Evolutionary conservation across 1,140 invertebrate species (phyloP), one percentile per base, ranked within the genome.

Genomic region (Bombus balteatus): DNA sequence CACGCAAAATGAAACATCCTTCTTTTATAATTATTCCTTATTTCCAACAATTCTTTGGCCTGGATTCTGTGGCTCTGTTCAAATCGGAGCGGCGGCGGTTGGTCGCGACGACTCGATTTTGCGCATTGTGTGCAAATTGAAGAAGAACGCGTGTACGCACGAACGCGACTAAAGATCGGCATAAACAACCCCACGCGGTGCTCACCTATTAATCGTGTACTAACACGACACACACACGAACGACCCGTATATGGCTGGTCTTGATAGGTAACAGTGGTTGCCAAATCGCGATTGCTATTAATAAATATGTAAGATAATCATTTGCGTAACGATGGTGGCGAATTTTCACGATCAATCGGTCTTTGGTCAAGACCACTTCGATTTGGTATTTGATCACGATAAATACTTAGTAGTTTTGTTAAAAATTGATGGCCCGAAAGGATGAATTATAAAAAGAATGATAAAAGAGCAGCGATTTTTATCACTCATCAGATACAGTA

Each of bases 241-340:
- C 90, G 81, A 72, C 86, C 92, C 94, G 82, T 94, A 94, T 91
- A 94, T 93, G 93, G 92, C 86, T 88, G 92, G 71, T 92, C 91
- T 92, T 92, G 91, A 92, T 95, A 94, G 93, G 94, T 93, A 94
- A 93, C 94, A 94, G 92, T 93, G 94, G 92, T 94, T 95, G 92
- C 94, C 94, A 95, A 94, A 94, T 94, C 92, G 89, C 81, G 88
- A 85, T 77, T 90, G 84, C 93, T 94, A 95, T 94, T 94, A 94
- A 94, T 95, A 94, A 92, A 53, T 88, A 13, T 4, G 12, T n/a
- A 62, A 77, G 83, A 90, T 93, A 93, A 93, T 93, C 75, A 93
- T 94, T 94, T 93, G 90, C 92, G 92, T 89, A 92, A 94, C 91
- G 92, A 92, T 83, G 68, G 32, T 62, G 53, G 73, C 78, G 71